Conservation (phyloP, 2,113 vertebrate genomes). For the Benitochromis conjunctus region DNA sequence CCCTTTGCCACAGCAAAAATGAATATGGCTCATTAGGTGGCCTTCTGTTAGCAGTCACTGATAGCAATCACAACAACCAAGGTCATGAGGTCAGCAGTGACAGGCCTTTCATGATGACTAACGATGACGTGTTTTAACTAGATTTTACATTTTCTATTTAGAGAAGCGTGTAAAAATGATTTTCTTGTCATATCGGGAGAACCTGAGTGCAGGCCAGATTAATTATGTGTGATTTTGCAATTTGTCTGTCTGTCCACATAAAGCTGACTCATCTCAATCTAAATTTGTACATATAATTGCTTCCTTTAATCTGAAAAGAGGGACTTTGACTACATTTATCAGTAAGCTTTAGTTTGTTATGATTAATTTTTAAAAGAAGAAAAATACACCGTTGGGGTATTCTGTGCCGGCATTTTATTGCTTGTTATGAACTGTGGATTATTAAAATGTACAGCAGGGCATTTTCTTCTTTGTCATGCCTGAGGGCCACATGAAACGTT, state of each 20-base stretch:
- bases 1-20: not conserved
- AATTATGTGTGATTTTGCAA: not conserved
- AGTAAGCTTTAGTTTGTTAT: not conserved
- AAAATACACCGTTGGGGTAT: not conserved
- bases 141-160: not conserved
- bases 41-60: not conserved
- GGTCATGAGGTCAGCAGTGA: not conserved
- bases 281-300: not conserved
- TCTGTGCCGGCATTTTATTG: not conserved
- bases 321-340: not conserved
- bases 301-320: not conserved
- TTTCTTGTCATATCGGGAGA: not conserved
- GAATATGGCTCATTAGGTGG: not conserved
- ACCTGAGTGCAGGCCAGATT: not conserved
- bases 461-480: not conserved
- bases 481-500: not conserved
- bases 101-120: not conserved
- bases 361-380: not conserved
- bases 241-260: not conserved
- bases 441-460: not conserved
- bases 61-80: not conserved
- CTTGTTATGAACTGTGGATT: not conserved
- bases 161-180: rapidly evolving
- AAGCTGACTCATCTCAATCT: not conserved
- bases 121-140: not conserved